Base-by-base conservation (phyloP, 2,888 invertebrate species). In the Acleris literana region DNA sequence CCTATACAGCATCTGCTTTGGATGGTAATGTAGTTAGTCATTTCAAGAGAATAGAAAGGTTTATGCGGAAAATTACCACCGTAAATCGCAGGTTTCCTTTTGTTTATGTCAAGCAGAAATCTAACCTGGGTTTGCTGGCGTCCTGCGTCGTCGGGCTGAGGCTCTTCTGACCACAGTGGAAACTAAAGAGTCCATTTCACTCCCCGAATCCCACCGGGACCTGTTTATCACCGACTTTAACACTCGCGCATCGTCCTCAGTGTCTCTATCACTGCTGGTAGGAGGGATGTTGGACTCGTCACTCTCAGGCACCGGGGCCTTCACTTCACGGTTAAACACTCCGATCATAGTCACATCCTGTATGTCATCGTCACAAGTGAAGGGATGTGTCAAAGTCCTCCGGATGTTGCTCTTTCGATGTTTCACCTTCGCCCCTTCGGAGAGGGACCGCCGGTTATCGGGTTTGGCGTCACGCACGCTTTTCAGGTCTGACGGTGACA, bases 111-210 rank as follows among this genome's bases (percentile, higher is more conserved):
- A 46, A 46, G 17, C 7, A 33, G 60, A n/a, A n/a, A 56, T 68
- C 82, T 80, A 44, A 92, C 93, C 93, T 83, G 86, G 84, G 83
- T 92, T 90, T 73, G 87, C 85, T 64, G 92, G 86, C 86, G 86
- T 88, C 78, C 93, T 85, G 72, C 94, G 87, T 77, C 94, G 91
- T 76, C 94, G 92, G 43, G 95, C 94, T 68, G 94, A 94, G 64
- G 95, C 95, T 83, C 95, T 94, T 72, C 93, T 90, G 76, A 95
- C 95, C 11, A 95, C 94, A 2, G 94, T 94, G 6, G 95, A 94
- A 71, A 94, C 94, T 57, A 94, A 80, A 11, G 94, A 94, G 77
- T 95, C 95, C 86, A 93, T 90, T 70, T 93, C 93, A 72, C 90
- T 93, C 1, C 92, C 92, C 0, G 93, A 92, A 69, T 93, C 93